phyloP scores from a whole-genome alignment of 2,888 invertebrate species.

The Limenitis arthemis region DNA sequence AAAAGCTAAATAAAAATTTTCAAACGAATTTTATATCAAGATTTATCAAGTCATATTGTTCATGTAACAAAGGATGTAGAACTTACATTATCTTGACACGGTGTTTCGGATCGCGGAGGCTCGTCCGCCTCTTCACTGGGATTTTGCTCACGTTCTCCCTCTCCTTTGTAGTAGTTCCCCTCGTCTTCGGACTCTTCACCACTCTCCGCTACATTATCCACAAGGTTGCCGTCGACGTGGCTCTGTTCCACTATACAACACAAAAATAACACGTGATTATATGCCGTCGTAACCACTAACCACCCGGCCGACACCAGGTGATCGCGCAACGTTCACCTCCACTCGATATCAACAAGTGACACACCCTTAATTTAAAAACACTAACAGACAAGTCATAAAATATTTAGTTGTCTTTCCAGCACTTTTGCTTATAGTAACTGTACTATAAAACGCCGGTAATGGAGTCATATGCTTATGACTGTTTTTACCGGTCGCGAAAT shows the following conservation, averaged over 20 bases:
- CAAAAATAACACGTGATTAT: constrained; percentile 34
- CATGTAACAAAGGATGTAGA: not conserved
- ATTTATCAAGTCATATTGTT: not conserved
- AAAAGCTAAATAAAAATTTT: no score
- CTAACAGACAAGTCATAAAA: constrained; percentile 1
- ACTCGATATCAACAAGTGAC: constrained; percentile 57
- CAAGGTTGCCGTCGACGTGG: constrained; percentile 67
- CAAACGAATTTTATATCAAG: not conserved
- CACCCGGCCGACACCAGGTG: constrained; percentile 36
- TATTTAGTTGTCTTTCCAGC: not conserved
- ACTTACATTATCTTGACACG: constrained; percentile 63
- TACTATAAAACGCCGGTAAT: constrained; percentile 1
- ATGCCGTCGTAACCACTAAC: constrained; percentile 27
- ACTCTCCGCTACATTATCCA: constrained; percentile 83
- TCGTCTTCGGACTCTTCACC: constrained; percentile 89
- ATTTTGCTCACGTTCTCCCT: constrained; percentile 74
- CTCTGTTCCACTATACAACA: constrained; percentile 57
- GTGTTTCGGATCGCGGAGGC: constrained; percentile 62
- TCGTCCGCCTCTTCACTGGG: constrained; percentile 72
- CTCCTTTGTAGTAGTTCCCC: constrained; percentile 87
- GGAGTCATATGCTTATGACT: constrained; percentile 37
- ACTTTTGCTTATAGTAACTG: not conserved
- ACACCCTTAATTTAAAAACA: constrained; percentile 45
- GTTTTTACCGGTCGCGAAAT: constrained; percentile 65
- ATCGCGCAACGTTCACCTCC: constrained; percentile 18